phyloP scores from a whole-genome alignment of 2,888 invertebrate genomes.

The Clostera curtula region DNA sequence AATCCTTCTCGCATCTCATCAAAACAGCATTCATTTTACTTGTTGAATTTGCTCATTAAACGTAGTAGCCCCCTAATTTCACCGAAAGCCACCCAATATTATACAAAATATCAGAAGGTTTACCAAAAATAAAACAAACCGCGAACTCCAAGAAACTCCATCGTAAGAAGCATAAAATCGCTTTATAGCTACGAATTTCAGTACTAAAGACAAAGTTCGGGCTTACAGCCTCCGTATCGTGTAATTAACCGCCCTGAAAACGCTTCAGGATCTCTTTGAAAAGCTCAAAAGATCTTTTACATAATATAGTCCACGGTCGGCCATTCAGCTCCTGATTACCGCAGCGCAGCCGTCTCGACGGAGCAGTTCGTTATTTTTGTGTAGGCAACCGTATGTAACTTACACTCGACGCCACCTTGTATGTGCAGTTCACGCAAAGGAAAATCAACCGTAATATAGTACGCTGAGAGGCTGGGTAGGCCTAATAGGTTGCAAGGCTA shows the following conservation, averaged over 20 bases:
- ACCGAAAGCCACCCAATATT: conserved; percentile 10
- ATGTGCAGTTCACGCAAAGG: conserved; percentile 21
- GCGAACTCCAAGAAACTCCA: conserved; percentile 22
- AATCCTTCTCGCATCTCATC: too few species aligned
- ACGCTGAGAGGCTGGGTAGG: conserved; percentile 10
- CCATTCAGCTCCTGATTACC: conserved; percentile 62
- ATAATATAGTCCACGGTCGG: conserved; percentile 55
- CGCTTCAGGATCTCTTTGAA: conserved; percentile 53
- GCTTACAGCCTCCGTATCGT: conserved; percentile 38
- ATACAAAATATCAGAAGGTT: conserved; percentile 10
- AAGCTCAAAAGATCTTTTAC: conserved; percentile 60
- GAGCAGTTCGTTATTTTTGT: conserved; percentile 71
- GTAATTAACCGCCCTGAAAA: conserved; percentile 56
- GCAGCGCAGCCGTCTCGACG: conserved; percentile 45
- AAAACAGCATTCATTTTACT: too few species aligned
- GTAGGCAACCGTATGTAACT: conserved; percentile 67
- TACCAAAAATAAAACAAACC: conserved; percentile 27
- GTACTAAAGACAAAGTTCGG: conserved; percentile 34
- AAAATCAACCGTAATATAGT: conserved; percentile 25
- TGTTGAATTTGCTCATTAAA: too few species aligned
- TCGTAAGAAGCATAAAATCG: conserved; percentile 31
- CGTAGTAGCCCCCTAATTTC: too few species aligned
- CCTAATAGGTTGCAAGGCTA: too few species aligned
- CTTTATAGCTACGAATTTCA: conserved; percentile 30
- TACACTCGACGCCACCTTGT: conserved; percentile 33